Conservation (phyloP, 2,888 invertebrate genomes). For the Megastigmus dorsalis region DNA sequence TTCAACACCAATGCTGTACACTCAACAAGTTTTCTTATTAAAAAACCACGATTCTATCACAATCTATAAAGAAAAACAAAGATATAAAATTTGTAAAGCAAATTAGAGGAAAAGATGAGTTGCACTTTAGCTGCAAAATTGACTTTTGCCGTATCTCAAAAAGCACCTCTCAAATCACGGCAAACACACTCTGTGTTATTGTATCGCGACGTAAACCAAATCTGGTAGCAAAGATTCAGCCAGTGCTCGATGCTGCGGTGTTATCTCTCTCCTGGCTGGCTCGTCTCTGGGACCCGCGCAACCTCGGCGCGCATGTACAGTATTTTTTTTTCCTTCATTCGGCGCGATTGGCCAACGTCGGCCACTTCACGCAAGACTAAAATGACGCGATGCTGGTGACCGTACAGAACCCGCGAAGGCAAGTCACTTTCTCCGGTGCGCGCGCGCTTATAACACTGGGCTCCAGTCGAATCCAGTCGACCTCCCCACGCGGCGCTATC, state of each 20-base stretch:
- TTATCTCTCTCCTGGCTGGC: not conserved
- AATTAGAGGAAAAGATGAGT: not conserved
- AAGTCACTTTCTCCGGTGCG: slow-evolving; percentile 62
- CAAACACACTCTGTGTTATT: not conserved
- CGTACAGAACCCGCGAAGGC: slow-evolving; percentile 55
- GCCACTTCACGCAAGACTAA: slow-evolving; percentile 53
- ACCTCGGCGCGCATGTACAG: too few relatives aligned
- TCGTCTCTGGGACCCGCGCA: not conserved
- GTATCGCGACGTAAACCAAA: not conserved
- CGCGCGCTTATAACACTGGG: too few relatives aligned
- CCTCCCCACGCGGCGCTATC: not conserved
- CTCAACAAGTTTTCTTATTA: too few relatives aligned
- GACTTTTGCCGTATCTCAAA: too few relatives aligned
- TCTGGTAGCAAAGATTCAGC: too few relatives aligned
- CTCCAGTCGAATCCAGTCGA: too few relatives aligned
- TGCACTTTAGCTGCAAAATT: too few relatives aligned
- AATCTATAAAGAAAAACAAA: not conserved
- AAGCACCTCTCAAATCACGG: not conserved
- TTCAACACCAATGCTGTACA: too few relatives aligned
- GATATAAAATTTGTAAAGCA: not conserved
- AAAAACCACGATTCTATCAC: too few relatives aligned
- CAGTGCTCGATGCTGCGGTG: not conserved
- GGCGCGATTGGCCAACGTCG: slow-evolving; percentile 27
- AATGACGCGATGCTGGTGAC: slow-evolving; percentile 41
- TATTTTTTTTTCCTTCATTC: not conserved